Base-by-base conservation (phyloP, 2,888 invertebrate genomes). In the Phragmatobia fuliginosa region DNA sequence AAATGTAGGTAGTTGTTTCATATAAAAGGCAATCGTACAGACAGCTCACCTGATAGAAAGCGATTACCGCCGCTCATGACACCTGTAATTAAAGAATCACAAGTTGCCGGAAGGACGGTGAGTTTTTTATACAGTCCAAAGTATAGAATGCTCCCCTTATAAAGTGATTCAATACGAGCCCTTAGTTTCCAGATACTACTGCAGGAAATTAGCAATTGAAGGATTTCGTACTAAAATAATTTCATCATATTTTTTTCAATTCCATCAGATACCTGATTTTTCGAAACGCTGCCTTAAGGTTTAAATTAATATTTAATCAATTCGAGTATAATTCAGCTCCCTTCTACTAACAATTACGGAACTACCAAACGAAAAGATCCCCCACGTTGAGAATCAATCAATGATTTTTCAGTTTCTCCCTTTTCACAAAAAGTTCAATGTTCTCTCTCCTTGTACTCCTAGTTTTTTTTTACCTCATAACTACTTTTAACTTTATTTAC, bases 401-500 rank as follows among this genome's bases (percentile, higher is more conserved):
- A n/a, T 0, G 8, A 8, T 49, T 49, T 7, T 49, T 45, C 6
- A 1, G 1, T 49, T 21, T 21, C n/a, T n/a, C n/a, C 45, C 45
- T 49, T 7, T n/a, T n/a, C 6, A 45, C 45, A 6, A 7, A 7
- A 21, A 49, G 45, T n/a, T 7, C 45, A n/a, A n/a, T n/a, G n/a
- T n/a, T n/a, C n/a, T n/a, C n/a, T n/a, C n/a, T n/a, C n/a, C n/a
- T n/a, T n/a, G n/a, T n/a, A n/a, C n/a, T n/a, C n/a, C n/a, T n/a
- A n/a, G n/a, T n/a, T n/a, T 0, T 14, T 11, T 52, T 52, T 28
- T 52, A 28, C 56, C 8, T 33, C 60, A 52, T 8, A 36, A 67
- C 36, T 74, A 74, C 56, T 62, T 67, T 61, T 63, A 68, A 73
- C 62, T 70, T 66, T 36, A 41, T 59, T 8, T 59, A 11, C 10